Conservation (phyloP, 2,797 vertebrate species). For the Apogon talboti region DNA sequence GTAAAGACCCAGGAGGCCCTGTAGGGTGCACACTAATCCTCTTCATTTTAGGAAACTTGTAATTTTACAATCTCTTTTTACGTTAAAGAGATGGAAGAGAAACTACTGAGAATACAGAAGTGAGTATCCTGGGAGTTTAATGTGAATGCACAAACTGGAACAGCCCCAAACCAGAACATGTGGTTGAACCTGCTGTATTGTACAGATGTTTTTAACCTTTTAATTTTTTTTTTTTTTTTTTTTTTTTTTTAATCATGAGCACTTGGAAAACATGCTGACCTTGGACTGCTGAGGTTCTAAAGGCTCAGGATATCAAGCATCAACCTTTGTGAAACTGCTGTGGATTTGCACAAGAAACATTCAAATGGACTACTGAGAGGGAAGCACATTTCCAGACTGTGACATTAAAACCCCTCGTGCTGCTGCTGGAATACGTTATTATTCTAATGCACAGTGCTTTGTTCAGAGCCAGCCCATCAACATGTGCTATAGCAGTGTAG, state of each 20-base stretch:
- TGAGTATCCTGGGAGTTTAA: conserved; percentile 19
- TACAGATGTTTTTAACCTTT: conserved; percentile 26
- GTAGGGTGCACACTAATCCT: too few relatives aligned
- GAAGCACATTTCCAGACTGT: conserved; percentile 35
- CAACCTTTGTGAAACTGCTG: conserved; percentile 53
- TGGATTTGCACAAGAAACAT: conserved; percentile 67
- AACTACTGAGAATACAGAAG: conserved; percentile 36
- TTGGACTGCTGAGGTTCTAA: conserved; percentile 15
- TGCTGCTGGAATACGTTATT: conserved; percentile 24
- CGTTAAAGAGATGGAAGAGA: conserved; percentile 2
- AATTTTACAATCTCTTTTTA: conserved; percentile 1
- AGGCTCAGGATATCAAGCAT: conserved; percentile 36
- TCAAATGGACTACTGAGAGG: conserved; percentile 27
- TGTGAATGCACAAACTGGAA: conserved; percentile 15
- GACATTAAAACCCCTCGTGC: conserved; percentile 15
- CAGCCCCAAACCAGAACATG: conserved; percentile 16
- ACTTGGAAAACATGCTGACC: conserved; percentile 39
- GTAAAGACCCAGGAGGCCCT: too few relatives aligned
- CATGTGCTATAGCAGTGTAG: conserved; percentile 28
- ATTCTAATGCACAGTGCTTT: conserved; percentile 16
- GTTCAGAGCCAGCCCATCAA: conserved; percentile 27
- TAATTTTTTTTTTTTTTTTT: background rate
- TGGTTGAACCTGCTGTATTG: conserved; percentile 41
- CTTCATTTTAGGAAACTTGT: too few relatives aligned
- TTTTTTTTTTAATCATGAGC: conserved; percentile 25